Evolutionary conservation across 2,888 invertebrate genomes (phyloP), one percentile per base, ranked within the genome.

Genomic region (Phalera bucephala): DNA sequence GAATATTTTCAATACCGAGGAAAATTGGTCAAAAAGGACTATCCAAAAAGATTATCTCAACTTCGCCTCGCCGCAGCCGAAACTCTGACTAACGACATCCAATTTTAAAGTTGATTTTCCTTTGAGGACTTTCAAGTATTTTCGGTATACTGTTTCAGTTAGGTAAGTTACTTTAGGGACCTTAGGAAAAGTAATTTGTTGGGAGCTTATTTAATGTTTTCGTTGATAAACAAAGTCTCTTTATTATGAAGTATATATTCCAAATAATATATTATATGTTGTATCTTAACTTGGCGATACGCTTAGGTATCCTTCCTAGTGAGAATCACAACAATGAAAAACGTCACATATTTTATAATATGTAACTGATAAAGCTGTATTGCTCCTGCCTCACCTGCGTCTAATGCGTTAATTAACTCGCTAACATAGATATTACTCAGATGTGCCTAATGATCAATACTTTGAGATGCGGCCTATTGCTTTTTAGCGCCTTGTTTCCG

Each of bases 1-100:
- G 77, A 78, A 83, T 78, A 81, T 80, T 83, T 80, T 76, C 80
- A 80, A 80, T 80, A 76, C 65, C 72, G 64, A 65, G 64, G 69
- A 73, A 78, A 82, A 80, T 81, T 79, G 80, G 80, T 81, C 80
- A 79, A 81, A 83, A 83, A 80, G 76, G 73, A 80, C 71, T 74
- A 64, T 55, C 63, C 65, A 77, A 81, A 75, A 66, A 76, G 77
- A 76, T 81, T 81, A 80, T 77, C 72, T 72, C 53, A 52, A 60
- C 49, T 58, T 61, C 48, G 47, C 14, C 14, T 13, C 28, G 34
- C 37, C 15, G 33, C 41, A 46, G 45, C 31, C 49, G 47, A 41
- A 69, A 61, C 60, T 55, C 45, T 40, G 50, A 49, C 61, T 64
- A 52, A 63, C 55, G 29, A 22, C 4, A 28, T 31, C 15, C 20